Conservation (phyloP, 2,888 invertebrate species). For the Ptychoptera contaminata region DNA sequence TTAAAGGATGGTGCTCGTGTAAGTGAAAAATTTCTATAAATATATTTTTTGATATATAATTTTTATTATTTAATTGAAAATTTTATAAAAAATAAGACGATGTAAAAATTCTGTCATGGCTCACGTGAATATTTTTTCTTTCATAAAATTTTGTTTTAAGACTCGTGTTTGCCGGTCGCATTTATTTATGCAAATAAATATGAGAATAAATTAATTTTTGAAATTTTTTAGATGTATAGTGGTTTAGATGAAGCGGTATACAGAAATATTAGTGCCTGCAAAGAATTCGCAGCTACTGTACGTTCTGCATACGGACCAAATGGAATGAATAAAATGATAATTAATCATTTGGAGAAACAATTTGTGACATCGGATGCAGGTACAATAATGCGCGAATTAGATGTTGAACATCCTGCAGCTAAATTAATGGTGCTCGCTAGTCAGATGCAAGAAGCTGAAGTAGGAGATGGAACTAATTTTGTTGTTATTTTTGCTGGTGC, state of each 20-base stretch:
- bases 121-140: no score
- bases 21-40: constrained; percentile 32
- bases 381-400: constrained; percentile 88
- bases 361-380: constrained; percentile 99
- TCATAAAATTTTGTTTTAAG: no score
- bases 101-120: no score
- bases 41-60: background rate
- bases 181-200: background rate
- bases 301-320: constrained; percentile 95
- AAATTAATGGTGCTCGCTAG: constrained; percentile 91
- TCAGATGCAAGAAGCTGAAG: constrained; percentile 96
- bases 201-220: constrained; percentile 2
- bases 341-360: constrained; percentile 95
- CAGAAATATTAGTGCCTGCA: constrained; percentile 90
- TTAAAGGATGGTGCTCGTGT: constrained; percentile 90
- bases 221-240: constrained; percentile 44
- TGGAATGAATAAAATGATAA: constrained; percentile 99
- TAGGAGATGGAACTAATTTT: constrained; percentile 98
- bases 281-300: constrained; percentile 85
- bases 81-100: no score
- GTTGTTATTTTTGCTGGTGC: constrained; percentile 90
- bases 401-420: constrained; percentile 97
- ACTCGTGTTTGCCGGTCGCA: no score
- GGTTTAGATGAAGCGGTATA: constrained; percentile 96
- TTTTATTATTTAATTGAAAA: background rate